A percentile compares a stretch with the other conserved stretches of the same genome.
Conservation (phyloP, 2,113 vertebrate species). For the Vulpes vulpes region DNA sequence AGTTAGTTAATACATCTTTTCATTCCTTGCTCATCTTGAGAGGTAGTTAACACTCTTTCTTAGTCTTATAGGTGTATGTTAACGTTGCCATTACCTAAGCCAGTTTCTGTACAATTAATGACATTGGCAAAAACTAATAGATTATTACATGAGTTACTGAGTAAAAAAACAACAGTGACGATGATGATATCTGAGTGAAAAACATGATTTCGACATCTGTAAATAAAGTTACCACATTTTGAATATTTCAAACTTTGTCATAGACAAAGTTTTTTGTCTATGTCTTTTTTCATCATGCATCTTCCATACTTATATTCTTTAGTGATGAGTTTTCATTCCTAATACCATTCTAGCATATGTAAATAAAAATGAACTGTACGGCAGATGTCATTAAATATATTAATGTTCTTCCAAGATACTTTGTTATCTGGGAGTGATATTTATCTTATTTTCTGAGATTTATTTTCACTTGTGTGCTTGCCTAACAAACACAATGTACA, state of each 20-base stretch:
- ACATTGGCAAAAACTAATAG: background rate
- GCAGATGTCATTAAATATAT: background rate
- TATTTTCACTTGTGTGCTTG: background rate
- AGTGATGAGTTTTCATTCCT: background rate
- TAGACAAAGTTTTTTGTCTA: no score
- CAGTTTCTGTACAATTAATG: background rate
- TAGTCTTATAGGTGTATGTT: background rate
- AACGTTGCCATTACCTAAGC: background rate
- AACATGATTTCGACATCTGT: background rate
- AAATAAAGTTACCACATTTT: background rate
- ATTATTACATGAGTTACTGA: background rate
- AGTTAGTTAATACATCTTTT: background rate
- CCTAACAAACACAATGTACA: background rate
- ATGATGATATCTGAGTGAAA: background rate
- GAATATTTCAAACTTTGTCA: slow-evolving; percentile 16
- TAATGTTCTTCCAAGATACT: slow-evolving; percentile 13
- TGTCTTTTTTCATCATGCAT: background rate
- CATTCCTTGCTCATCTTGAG: background rate
- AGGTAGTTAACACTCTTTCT: background rate
- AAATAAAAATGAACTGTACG: slow-evolving; percentile 1
- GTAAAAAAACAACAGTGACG: background rate
- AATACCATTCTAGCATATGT: background rate
- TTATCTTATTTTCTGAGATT: slow-evolving; percentile 43
- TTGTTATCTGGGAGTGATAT: slow-evolving; percentile 31
- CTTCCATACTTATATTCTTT: background rate